Evolutionary conservation across 2,113 vertebrate species (phyloP), one percentile per base, ranked within the genome.

Genomic region (Uria aalge): DNA sequence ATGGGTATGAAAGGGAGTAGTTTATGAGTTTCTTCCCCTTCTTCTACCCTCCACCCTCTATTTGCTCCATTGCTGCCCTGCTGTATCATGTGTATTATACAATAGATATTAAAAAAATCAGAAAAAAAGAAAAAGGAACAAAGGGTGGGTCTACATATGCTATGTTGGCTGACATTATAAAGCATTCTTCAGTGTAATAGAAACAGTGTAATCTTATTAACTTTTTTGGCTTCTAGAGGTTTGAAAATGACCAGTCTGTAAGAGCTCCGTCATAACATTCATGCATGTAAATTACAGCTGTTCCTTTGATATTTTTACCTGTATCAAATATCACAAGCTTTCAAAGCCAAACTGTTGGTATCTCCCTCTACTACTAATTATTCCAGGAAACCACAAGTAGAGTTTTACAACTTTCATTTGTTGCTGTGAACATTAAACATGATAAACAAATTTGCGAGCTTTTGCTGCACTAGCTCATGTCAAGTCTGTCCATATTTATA

Each of bases 11-110:
- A 82, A 82, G 30, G 19, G 2, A 27, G 43, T 5, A 78, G 12
- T 88, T 88, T 40, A 52, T 30, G 8, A 59, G 4, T 22, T 85
- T 53, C 43, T 68, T 75, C 8, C 30, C 29, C 6, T 82, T 68
- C 19, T n/a, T 67, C 68, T 56, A 52, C 4, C 4, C 10, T 18
- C 21, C 1, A 32, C 15, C 50, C n/a, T 59, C 22, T n/a, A 6
- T 50, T 87, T 93, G 32, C 9, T 63, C 5, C 52, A 5, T 45
- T 0, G 0, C 15, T 93, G 15, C 6, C 4, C 15, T 88, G 21
- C 27, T 62, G 1, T 24, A 6, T 41, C 19, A 22, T 0, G 0
- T 41, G 7, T 38, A 29, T 64, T 75, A 41, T 60, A 36, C 6
- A 48, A 63, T 4, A 79, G 13, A 47, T 8, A 57, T 38, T 57